Base-by-base conservation (phyloP, 2,888 invertebrate genomes). In the Furcula furcula region DNA sequence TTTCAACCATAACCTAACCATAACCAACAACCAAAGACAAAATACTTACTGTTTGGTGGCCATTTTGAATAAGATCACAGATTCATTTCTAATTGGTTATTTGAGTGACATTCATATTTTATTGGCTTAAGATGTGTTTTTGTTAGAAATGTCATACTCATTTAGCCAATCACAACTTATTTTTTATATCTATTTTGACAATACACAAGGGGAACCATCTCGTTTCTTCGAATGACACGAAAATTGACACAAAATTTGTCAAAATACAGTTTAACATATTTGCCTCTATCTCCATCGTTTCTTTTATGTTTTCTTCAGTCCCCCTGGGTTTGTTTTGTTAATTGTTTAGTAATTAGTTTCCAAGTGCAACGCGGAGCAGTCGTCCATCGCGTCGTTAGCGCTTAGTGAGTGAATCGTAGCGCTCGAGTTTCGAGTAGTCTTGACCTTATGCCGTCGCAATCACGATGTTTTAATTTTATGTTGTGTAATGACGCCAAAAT, bases 401-500 rank as follows among this genome's bases (percentile, higher is more conserved):
- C 32, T 29, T 28, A 52, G 42, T 76, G 64, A 72, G 75, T 75
- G 64, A 70, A 60, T 74, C 46, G 64, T 65, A 63, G 68, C 60
- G 68, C 65, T 66, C 57, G 67, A 75, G 75, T n/a, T n/a, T n/a
- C n/a, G 67, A 75, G 74, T 73, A 66, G 58, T 81, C 77, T 78
- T 83, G 85, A 87, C 85, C 86, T 82, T 83, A 85, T 59, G 75
- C 70, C 72, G 74, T 71, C 71, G 62, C 69, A 37, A 42, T 67
- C 61, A 57, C 59, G 64, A 67, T 78, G 76, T 74, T 76, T 28
- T 28, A 27, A 27, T 28, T 28, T 66, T 71, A 72, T 68, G 81
- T 88, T 88, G 88, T 87, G 84, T 85, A 86, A 88, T 78, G 73
- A 81, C 78, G 83, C 84, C 81, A 86, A 80, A 76, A 70, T 63